Base-by-base conservation (phyloP, 2,113 vertebrate genomes). In the Syngnathus scovelli region DNA sequence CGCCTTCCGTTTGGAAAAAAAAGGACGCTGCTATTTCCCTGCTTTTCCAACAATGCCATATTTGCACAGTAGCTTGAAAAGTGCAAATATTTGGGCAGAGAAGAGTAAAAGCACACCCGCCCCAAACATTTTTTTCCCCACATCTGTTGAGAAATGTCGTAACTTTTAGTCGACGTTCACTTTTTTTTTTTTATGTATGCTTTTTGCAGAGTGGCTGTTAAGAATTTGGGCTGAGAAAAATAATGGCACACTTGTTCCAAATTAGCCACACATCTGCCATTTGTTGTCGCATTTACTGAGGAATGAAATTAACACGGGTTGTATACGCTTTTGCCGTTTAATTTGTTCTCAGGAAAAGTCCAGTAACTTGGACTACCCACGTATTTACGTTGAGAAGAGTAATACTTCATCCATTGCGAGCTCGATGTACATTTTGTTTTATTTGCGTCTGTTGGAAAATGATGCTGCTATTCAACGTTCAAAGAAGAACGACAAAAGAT, bases 31-130 rank as follows among this genome's bases (percentile, higher is more conserved):
- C 48, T 49, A 2, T 15, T n/a, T 49, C 18, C 48, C 18, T 0
- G 10, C 4, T 33, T 55, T 27, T 52, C 19, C 49, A 52, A n/a
- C 19, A 1, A 10, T 52, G 19, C 19, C 49, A 52, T 52, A n/a
- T 52, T 52, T 52, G 49, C 49, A 6, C 55, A 58, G 15, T 58
- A 16, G 6, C 27, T 58, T 58, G 7, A 36, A 56, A 56, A 1
- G 15, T 58, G 55, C 27, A 58, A 58, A 36, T 58, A 58, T 58
- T 58, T 58, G 5, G 52, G 52, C 52, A 33, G 55, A 52, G n/a
- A 52, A 52, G 21, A 10, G 49, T 52, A 21, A 52, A 4, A 19
- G 18, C 48, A 1, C 49, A 10, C 19, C 8, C 7, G 49, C 48
- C 48, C 16, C 19, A 18, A 19, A 18, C 4, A 49, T 49, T 7